Base-by-base conservation (phyloP, 1,140 invertebrate species). In the Bombus confusus region DNA sequence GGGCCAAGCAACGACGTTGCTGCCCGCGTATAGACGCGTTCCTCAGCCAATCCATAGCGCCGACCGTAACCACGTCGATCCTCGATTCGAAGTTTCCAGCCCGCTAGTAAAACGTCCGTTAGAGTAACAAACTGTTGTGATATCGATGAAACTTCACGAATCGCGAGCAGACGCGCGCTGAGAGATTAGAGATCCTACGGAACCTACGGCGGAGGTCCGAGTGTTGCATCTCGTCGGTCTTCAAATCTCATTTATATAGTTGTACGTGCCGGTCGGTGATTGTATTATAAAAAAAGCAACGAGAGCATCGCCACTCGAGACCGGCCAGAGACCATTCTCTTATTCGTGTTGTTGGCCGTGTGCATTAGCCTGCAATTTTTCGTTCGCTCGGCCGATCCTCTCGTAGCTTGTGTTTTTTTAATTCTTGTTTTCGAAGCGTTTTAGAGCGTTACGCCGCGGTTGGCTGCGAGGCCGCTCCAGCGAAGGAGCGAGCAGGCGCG, bases 401-500 rank as follows among this genome's bases (percentile, higher is more conserved):
- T 64, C 86, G 43, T 41, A 72, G 80, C 57, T 41, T 72, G 77
- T 34, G 47, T 34, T 66, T 66, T 31, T 66, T 66, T 31, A 34
- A 66, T 89, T 90, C 88, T 90, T 90, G 59, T 90, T 90, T 90
- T 52, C 80, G 80, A 83, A 66, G 85, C 52, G 91, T 94, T 94
- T 93, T 80, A 94, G 93, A 94, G 93, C 93, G 93, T 94, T 94
- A 93, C 93, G 90, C 86, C 41, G 77, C 82, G 82, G 82, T 91
- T 81, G 86, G 82, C 88, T 86, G 86, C 83, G 66, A 79, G 66
- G 82, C 39, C 62, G 39, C 34, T 22, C 15, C 77, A 10, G 31
- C 66, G n/a, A 34, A 18, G 12, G 64, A 34, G 31, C 62, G n/a
- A 31, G n/a, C 62, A 47, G 52, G 64, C 77, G 80, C 47, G 18